These are phyloP conservation scores for Psococerastis gibbosa DNA, from an alignment of 2,888 invertebrate genomes.

Conservation along the genomic window DNA sequence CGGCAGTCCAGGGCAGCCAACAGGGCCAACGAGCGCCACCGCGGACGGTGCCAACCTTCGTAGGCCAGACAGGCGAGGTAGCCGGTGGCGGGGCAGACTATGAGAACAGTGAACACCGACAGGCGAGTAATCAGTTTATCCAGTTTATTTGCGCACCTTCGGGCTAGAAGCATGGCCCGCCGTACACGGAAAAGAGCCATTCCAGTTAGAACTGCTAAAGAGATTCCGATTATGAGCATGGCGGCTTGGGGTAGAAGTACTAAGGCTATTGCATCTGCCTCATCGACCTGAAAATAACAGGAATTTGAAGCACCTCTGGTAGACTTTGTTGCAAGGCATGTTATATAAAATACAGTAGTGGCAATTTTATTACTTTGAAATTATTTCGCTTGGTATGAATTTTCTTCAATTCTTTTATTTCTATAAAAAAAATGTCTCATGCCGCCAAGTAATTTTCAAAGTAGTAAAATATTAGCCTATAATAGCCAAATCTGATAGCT, in stretches of 20 bases:
- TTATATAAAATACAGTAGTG: too few relatives aligned
- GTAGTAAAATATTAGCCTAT: too few relatives aligned
- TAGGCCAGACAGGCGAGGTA: conserved; percentile 51
- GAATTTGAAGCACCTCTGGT: too few relatives aligned
- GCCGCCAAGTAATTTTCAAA: too few relatives aligned
- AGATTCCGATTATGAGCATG: conserved; percentile 45
- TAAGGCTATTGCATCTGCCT: conserved; percentile 38
- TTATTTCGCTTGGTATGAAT: too few relatives aligned
- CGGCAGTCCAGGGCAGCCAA: conserved; percentile 33
- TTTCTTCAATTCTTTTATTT: too few relatives aligned
- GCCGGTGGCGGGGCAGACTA: conserved; percentile 49
- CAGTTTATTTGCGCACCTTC: conserved; percentile 37
- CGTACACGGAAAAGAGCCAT: conserved; percentile 59
- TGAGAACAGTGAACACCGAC: conserved; percentile 58
- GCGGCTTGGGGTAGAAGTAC: conserved; percentile 40
- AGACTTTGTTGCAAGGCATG: too few relatives aligned
- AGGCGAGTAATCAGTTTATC: conserved; percentile 54
- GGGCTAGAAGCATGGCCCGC: conserved; percentile 32
- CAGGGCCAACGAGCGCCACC: conserved; percentile 28
- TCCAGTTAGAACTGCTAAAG: conserved; percentile 53
- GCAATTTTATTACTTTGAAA: too few relatives aligned
- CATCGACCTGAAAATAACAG: conserved; percentile 32
- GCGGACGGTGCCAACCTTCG: conserved; percentile 32
- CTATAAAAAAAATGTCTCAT: too few relatives aligned
- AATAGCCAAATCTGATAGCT: too few relatives aligned